Evolutionary conservation across 2,888 invertebrate genomes (phyloP), one percentile per base, ranked within the genome.

Genomic region (Epicampocera succincta): DNA sequence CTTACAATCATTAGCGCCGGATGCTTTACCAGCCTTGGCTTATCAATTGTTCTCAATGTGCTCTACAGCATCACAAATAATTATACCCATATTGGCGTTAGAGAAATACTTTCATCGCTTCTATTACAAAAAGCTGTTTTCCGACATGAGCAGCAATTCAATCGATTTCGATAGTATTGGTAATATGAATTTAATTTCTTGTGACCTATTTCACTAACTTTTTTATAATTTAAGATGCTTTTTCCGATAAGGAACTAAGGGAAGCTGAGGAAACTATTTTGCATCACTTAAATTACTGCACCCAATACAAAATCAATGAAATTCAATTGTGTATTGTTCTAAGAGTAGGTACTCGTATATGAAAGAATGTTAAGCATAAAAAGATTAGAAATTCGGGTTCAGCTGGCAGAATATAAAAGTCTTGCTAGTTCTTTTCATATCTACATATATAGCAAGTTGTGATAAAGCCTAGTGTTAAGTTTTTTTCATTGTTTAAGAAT

Each of bases 261-360:
- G 92, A 93, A 85, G 92, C 92, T 2, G 94, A 94, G 88, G 93
- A 93, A 84, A 94, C 93, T 0, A 92, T 94, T 21, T 87, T 94
- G 5, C 93, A 92, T 88, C 93, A 94, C 85, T 92, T 94, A 15
- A 90, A 88, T 80, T 90, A 90, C 75, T 90, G 90, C 71, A 90
- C 91, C 6, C 90, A 90, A 85, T 89, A 88, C 75, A 87, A 89
- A 71, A 85, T 91, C 0, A 90, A 81, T 58, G 91, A 91, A 83
- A 85, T 87, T 38, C 90, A 90, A 81, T 79, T 91, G 68, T 85
- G 84, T n/a, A 83, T 87, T 40, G 87, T 88, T 69, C 65, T 90
- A 0, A 85, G 87, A 80, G 90, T 90, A 85, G 80, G 65, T 40
- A n/a, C n/a, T n/a, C n/a, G n/a, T n/a, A 3, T 52, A 17, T 33